Base-by-base conservation (phyloP, 23 tunicate genomes). In the Corella eumyota region DNA sequence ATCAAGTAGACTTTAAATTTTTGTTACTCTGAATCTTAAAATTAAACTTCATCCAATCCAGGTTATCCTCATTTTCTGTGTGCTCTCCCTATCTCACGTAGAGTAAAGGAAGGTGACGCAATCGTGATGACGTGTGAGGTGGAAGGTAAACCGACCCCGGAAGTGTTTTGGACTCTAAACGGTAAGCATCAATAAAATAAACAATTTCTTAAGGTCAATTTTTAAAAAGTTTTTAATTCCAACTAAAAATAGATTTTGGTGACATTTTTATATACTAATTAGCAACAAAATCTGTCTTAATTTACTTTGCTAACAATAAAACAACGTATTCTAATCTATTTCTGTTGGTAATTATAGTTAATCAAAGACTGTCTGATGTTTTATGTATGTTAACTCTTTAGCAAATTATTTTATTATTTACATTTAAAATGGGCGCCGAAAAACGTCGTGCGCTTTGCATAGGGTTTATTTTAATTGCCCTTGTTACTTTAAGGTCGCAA, bases 161-260 rank as follows among this genome's bases (percentile, higher is more conserved):
- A 92, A 34, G 98, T 92, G 40, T 82, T 92, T 62, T 92, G 98
- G 98, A 92, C 93, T 15, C 70, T 92, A 4, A 83, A 83, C 63
- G 98, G 98, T 77, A 55, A n/a, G n/a, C n/a, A 78, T 68, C 17
- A 15, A 22, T n/a, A 9, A 13, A 21, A 15, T 54, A 15, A 11
- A 13, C 9, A 9, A 54, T 13, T 9, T 20, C 11, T 54, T 54
- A 20, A 54, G n/a, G n/a, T 54, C 11, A 9, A 17, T 54, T 54
- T 15, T 21, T 15, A 54, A 13, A 9, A 19, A 54, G 60, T 54
- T 15, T 54, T 54, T 54, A 17, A 13, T 13, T n/a, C n/a, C 49
- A 44, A 13, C 45, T 17, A 15, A 58, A 36, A 58, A 32, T 20
- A 53, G 13, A 53, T 23, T 53, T 53, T 20, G 9, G 24, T 53